Evolutionary conservation across 2,113 vertebrate genomes (phyloP).

Genomic region (Sylvietta virens): DNA sequence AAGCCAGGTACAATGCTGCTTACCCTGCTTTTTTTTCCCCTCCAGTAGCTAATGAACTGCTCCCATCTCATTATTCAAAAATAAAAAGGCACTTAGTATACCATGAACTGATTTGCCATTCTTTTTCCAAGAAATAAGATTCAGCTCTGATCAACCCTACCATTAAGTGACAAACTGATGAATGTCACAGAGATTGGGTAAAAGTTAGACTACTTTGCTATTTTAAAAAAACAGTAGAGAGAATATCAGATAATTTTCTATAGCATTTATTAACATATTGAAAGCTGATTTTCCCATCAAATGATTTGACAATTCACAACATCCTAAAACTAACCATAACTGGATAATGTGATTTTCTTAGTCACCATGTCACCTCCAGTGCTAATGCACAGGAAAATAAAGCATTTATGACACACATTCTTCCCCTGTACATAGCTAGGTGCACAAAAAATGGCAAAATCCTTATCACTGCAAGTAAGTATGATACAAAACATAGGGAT

Average conservation of each 20-base stretch:
- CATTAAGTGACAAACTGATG: conserved; percentile 76
- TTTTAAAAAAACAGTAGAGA: conserved; percentile 46
- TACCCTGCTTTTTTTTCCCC: conserved; percentile 81
- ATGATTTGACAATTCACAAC: background rate
- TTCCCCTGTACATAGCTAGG: background rate
- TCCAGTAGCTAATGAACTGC: conserved; percentile 86
- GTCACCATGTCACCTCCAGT: background rate
- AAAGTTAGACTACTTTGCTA: conserved; percentile 57
- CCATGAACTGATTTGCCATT: conserved; percentile 77
- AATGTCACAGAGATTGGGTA: conserved; percentile 58
- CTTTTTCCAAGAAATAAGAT: conserved; percentile 75
- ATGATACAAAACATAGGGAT: background rate
- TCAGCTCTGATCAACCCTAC: conserved; percentile 74
- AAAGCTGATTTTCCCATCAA: conserved; percentile 1
- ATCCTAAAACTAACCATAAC: background rate
- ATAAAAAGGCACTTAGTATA: conserved; percentile 84
- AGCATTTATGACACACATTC: background rate
- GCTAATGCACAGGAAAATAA: background rate
- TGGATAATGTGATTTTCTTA: background rate
- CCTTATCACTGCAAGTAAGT: background rate
- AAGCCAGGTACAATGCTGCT: conserved; percentile 91
- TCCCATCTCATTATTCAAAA: conserved; percentile 87
- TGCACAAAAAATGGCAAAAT: background rate
- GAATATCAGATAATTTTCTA: conserved; percentile 26
- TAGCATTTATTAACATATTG: background rate